Percentiles rank a stretch among this genome's conserved stretches.
Conservation (phyloP, 2,797 vertebrate species). For the Orientallactaga sibirica region DNA sequence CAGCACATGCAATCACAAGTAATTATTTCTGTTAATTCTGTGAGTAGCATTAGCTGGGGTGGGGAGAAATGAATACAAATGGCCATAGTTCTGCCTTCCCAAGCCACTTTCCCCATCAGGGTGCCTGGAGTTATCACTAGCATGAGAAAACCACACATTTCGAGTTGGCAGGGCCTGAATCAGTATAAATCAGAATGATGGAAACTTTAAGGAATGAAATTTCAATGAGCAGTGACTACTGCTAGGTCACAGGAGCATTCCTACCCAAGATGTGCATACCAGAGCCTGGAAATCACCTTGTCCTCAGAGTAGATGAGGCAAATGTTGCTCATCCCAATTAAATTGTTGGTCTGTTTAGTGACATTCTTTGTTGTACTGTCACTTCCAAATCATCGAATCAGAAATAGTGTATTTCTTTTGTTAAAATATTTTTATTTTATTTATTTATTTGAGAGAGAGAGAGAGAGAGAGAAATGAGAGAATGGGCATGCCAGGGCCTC, state of each 20-base stretch:
- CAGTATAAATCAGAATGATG: not conserved
- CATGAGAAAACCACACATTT: not conserved
- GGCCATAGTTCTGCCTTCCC: not conserved
- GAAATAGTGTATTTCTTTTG: not conserved
- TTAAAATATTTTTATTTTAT: no score
- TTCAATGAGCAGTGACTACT: not conserved
- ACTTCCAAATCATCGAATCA: not conserved
- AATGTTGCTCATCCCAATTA: not conserved
- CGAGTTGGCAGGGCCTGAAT: not conserved
- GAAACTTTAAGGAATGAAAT: not conserved
- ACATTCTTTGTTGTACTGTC: not conserved
- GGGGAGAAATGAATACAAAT: not conserved
- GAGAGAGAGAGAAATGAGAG: no score
- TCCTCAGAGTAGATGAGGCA: not conserved
- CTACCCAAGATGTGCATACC: not conserved
- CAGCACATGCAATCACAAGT: constrained; percentile 54
- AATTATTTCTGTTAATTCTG: constrained; percentile 49
- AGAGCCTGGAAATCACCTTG: not conserved
- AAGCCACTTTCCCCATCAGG: not conserved
- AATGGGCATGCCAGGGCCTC: no score
- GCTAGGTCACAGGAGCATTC: not conserved
- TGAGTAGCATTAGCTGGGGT: not conserved
- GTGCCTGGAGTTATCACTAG: not conserved
- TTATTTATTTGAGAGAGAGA: no score
- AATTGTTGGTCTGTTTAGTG: not conserved